Percentiles rank a stretch among this genome's conserved stretches.
Evolutionary conservation across 2,797 vertebrate species (phyloP).

Genomic region (Typhlichthys eigenmanni): DNA sequence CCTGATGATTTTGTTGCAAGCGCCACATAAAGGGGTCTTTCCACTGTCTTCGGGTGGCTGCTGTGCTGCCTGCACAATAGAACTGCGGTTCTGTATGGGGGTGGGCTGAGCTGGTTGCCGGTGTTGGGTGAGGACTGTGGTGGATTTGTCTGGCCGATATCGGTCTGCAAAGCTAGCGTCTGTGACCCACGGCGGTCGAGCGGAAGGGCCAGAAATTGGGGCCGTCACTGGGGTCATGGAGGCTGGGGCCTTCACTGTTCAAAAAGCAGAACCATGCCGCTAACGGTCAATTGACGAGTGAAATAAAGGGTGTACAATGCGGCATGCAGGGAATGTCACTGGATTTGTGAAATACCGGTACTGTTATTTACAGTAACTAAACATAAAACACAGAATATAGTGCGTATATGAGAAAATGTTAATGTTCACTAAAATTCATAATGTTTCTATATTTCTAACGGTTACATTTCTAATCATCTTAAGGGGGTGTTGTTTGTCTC

Average conservation of each 20-base stretch:
- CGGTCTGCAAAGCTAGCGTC: slow-evolving; percentile 91
- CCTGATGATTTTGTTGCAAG: slow-evolving; percentile 98
- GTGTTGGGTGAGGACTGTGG: slow-evolving; percentile 93
- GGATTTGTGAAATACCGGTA: too few relatives aligned
- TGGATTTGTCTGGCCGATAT: slow-evolving; percentile 93
- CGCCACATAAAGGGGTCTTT: slow-evolving; percentile 89
- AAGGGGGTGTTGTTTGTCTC: too few relatives aligned
- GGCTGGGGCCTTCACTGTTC: slow-evolving; percentile 30
- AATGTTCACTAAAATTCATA: too few relatives aligned
- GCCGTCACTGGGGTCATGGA: slow-evolving; percentile 45
- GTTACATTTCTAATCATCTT: too few relatives aligned
- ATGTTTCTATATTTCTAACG: too few relatives aligned
- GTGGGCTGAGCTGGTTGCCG: slow-evolving; percentile 89
- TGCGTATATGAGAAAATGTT: too few relatives aligned
- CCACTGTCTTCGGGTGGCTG: slow-evolving; percentile 75
- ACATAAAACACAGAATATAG: too few relatives aligned
- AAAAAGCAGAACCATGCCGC: background rate
- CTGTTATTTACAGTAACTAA: too few relatives aligned
- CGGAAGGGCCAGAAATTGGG: slow-evolving; percentile 68
- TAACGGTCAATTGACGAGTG: too few relatives aligned
- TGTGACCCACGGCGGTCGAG: slow-evolving; percentile 92
- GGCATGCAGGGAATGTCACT: too few relatives aligned
- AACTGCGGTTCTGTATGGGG: slow-evolving; percentile 93
- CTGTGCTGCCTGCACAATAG: slow-evolving; percentile 94
- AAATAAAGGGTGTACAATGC: too few relatives aligned